These are phyloP conservation scores for Rhinolophus sinicus DNA, from an alignment of 2,113 vertebrate species.

Conservation along the genomic window DNA sequence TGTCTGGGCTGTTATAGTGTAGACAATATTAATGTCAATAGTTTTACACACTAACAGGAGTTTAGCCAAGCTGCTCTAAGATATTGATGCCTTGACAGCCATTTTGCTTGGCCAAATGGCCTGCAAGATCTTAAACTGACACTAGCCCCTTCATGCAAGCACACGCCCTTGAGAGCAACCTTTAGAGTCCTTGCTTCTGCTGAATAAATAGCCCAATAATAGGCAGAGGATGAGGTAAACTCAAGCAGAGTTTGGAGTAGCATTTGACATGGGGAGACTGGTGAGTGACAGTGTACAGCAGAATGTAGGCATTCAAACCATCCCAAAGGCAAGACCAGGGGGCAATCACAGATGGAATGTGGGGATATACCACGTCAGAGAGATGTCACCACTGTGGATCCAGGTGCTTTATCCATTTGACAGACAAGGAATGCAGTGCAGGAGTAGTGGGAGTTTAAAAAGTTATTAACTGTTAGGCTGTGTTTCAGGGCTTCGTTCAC, in stretches of 20 bases:
- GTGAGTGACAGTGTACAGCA: not conserved
- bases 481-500: not conserved
- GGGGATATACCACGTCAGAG: not conserved
- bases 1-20: not conserved
- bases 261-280: not conserved
- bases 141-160: not conserved
- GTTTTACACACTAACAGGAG: not conserved
- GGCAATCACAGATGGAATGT: not conserved
- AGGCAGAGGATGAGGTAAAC: not conserved
- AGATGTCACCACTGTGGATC: not conserved
- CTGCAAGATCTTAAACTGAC: not conserved
- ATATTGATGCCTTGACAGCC: no score
- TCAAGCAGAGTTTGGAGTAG: not conserved
- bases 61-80: not conserved
- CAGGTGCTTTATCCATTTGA: not conserved
- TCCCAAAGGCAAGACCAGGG: not conserved
- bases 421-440: not conserved
- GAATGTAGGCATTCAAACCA: not conserved
- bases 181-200: not conserved
- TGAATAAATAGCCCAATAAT: not conserved
- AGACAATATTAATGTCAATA: not conserved
- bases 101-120: not conserved
- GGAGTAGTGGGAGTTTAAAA: not conserved
- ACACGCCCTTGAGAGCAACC: accelerated
- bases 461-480: not conserved